Base-by-base conservation (phyloP, 1,140 invertebrate species). In the Musca domestica region DNA sequence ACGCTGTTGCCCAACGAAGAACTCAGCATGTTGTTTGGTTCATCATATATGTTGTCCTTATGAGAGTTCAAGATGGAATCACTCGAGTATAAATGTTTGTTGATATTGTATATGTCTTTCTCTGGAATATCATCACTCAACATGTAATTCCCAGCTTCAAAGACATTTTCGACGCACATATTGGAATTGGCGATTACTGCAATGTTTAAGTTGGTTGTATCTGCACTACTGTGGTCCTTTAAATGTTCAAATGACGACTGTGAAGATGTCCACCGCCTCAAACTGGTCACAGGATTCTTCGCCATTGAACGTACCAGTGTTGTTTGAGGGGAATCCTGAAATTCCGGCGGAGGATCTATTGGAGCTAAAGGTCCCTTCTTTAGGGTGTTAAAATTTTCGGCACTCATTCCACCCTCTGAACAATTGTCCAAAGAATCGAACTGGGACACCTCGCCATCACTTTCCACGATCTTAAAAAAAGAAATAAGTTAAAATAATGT, bases 281-380 rank as follows among this genome's bases (percentile, higher is more conserved):
- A 64, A 30, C 76, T 80, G 15, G 75, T 80, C 9, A 78, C 75
- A 47, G 77, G 74, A 46, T 74, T 80, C 65, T 77, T 77, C 6
- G 75, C 75, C n/a, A 80, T 74, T 34, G 74, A 75, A 17, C 80
- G 74, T 68, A 81, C 74, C 14, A 82, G 70, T n/a, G 77, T 80
- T 68, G 77, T 74, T 70, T 83, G 75, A 20, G 83, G 74, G 54
- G 81, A 76, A 70, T 83, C 74, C 82, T 92, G 91, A 82, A 93
- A 93, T 73, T 93, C 90, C 17, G 87, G 88, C 4, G 91, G 91
- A 64, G 91, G 91, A 74, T 92, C 90, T 72, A 92, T 92, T 17
- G 90, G 87, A 34, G 86, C 85, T 64, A 86, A 84, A 20, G 90
- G 89, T 23, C 88, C 90, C 82, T 92, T 92, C 74, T 92, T 92